Evolutionary conservation across 2,113 vertebrate species (phyloP).

Genomic region (Aleadryas rufinucha): DNA sequence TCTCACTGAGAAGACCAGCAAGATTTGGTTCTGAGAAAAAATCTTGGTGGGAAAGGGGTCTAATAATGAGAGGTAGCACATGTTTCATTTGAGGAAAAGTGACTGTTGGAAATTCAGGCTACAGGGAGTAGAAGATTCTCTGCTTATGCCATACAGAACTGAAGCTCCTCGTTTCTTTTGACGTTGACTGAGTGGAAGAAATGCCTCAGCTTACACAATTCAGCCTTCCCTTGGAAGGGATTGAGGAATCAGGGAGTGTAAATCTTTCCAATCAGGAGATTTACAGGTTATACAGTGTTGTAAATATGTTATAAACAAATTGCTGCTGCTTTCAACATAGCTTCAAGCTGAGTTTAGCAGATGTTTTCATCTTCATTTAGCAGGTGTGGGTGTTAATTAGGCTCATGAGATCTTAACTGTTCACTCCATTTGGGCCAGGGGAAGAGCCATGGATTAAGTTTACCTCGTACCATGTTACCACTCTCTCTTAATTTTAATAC

Average conservation of each 20-base stretch:
- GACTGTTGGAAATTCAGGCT: background rate
- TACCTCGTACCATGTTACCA: background rate
- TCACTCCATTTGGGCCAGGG: background rate
- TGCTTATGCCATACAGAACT: background rate
- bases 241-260: background rate
- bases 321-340: background rate
- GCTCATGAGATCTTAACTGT: background rate
- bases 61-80: rapidly evolving
- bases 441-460: background rate
- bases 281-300: background rate
- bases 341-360: background rate
- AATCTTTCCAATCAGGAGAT: background rate
- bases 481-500: background rate
- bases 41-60: background rate
- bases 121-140: background rate
- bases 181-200: background rate
- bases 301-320: background rate
- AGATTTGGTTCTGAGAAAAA: background rate
- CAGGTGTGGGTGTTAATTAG: background rate
- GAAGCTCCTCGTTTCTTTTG: background rate
- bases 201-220: background rate
- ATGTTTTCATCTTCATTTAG: background rate
- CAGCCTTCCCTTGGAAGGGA: background rate
- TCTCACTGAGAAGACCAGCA: background rate
- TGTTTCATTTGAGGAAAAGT: background rate